phyloP scores from a whole-genome alignment of 2,113 vertebrate species.

The Mystacornis crossleyi region DNA sequence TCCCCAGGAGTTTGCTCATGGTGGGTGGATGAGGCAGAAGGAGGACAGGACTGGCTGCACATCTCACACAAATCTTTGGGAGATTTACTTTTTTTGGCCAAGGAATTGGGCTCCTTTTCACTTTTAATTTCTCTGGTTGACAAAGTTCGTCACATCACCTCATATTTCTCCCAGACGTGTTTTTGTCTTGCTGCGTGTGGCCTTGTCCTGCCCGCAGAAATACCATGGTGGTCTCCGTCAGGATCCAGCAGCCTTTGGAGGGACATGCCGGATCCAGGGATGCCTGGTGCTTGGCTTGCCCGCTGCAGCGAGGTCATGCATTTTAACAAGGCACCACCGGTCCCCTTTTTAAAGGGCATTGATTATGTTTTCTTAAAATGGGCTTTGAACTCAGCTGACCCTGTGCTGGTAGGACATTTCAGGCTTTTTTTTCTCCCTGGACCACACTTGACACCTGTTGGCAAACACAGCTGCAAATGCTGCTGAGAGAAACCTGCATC shows the following conservation, averaged over 20 bases:
- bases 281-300: accelerated
- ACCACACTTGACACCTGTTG: conserved; percentile 35
- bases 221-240: accelerated
- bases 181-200: background rate
- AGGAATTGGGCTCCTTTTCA: background rate
- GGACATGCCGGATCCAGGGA: background rate
- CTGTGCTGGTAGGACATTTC: background rate
- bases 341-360: background rate
- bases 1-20: background rate
- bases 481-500: background rate
- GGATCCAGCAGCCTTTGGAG: background rate
- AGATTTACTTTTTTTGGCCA: background rate
- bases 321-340: background rate
- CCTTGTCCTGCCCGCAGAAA: background rate
- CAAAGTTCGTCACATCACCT: background rate
- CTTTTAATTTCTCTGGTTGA: background rate
- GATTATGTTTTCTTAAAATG: background rate
- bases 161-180: background rate
- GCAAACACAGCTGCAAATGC: background rate
- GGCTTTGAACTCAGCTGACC: background rate
- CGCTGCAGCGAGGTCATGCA: background rate
- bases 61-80: background rate
- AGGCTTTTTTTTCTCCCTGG: background rate
- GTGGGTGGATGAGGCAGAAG: background rate
- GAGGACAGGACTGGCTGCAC: background rate